Conservation (phyloP, 1,140 invertebrate species). For the Eurosta solidaginis region DNA sequence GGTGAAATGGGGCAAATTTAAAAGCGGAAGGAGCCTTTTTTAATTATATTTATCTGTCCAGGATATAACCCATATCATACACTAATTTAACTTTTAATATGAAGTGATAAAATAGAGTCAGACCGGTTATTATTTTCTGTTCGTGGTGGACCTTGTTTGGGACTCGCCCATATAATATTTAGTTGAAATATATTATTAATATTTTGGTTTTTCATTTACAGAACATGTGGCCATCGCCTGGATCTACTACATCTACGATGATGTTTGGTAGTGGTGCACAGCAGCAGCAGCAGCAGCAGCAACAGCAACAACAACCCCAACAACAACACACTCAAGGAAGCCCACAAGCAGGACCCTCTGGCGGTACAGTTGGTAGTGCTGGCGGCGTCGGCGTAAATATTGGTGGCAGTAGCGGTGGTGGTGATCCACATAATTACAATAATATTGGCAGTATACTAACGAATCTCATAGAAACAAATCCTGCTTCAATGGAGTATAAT, state of each 20-base stretch:
- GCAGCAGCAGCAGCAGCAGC: conserved; percentile 37
- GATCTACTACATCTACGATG: conserved; percentile 24
- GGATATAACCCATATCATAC: too few species aligned
- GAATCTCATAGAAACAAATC: conserved; percentile 58
- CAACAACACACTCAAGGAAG: conserved; percentile 41
- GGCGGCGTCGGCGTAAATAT: conserved; percentile 7
- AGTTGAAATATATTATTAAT: background rate
- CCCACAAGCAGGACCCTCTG: background rate
- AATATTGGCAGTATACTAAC: conserved; percentile 59
- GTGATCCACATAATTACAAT: conserved; percentile 54
- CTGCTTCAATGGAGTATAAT: conserved; percentile 55
- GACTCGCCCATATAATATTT: too few species aligned
- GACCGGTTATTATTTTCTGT: too few species aligned
- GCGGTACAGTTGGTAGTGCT: background rate
- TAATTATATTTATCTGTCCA: too few species aligned
- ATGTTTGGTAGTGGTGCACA: conserved; percentile 23
- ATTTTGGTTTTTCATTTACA: conserved; percentile 1
- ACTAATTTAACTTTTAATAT: too few species aligned
- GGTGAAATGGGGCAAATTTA: too few species aligned
- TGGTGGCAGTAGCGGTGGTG: conserved; percentile 28
- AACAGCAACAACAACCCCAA: conserved; percentile 41
- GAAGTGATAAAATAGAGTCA: too few species aligned
- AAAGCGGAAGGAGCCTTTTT: too few species aligned
- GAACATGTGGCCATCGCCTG: conserved; percentile 47
- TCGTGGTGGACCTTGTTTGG: background rate